Percentiles rank a stretch among this genome's conserved stretches.
Evolutionary conservation across 2,888 invertebrate species (phyloP).

Genomic region (Adela reaumurella): DNA sequence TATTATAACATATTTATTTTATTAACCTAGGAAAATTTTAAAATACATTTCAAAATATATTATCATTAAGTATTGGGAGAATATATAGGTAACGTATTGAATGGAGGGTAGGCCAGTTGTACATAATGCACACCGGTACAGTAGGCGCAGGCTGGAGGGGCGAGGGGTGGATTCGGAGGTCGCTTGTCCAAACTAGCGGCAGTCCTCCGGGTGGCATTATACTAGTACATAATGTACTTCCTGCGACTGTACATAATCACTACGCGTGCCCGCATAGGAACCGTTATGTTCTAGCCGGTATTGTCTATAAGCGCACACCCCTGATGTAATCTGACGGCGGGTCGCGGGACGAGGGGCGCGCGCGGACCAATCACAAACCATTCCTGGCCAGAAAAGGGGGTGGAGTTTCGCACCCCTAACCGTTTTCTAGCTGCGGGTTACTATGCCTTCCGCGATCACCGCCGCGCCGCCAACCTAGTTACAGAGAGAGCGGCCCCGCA

Average conservation of each 20-base stretch:
- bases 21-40: no score
- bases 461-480: slow-evolving; percentile 53
- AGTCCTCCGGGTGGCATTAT: neutral
- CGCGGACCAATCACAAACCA: slow-evolving; percentile 52
- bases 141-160: no score
- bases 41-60: no score
- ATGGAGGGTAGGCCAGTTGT: no score
- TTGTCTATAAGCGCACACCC: slow-evolving; percentile 55
- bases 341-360: slow-evolving; percentile 31
- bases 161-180: neutral
- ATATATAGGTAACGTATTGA: no score
- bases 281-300: slow-evolving; percentile 28
- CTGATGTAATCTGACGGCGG: slow-evolving; percentile 54
- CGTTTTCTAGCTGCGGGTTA: slow-evolving; percentile 52
- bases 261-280: neutral
- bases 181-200: neutral
- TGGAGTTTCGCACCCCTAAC: slow-evolving; percentile 56
- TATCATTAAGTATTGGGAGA: no score
- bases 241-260: neutral
- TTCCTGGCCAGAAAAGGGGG: slow-evolving; percentile 56
- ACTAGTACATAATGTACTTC: neutral
- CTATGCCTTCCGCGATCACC: slow-evolving; percentile 55
- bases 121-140: no score
- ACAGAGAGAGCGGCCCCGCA: slow-evolving; percentile 9
- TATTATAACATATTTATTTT: no score